Base-by-base conservation (phyloP, 1,140 invertebrate species). In the Drosophila arawakana region DNA sequence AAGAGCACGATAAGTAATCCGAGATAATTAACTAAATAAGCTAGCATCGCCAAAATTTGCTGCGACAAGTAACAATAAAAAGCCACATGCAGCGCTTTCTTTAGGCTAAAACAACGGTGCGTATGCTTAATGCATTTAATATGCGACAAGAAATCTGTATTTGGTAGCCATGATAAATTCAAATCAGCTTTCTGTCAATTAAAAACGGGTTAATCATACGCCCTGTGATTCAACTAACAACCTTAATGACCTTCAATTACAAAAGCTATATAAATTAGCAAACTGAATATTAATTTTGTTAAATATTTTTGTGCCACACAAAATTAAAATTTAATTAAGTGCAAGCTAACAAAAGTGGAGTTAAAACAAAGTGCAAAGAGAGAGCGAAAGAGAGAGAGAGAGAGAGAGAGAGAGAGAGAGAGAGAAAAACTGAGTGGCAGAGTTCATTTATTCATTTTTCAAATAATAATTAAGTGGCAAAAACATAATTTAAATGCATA, bases 21-120 rank as follows among this genome's bases (percentile, higher is more conserved):
- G 73, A 81, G 80, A 86, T 88, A 86, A 86, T 86, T 86, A 86
- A 88, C 83, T 83, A 80, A 86, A 86, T 83, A 88, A 86, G 83
- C 83, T 74, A 80, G 83, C 83, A 80, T 77, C 76, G 80, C 73
- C 83, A 88, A 86, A 30, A 86, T 86, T 88, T 88, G 83, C 81
- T 71, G 76, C 77, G 62, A 78, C 77, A 83, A 68, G 71, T 34
- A 44, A 69, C 66, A 68, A 61, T 54, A 60, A 52, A 39, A 44
- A 59, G 37, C 52, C 39, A 41, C 66, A 57, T 58, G 73, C 60
- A 44, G 67, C 59, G 67, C 52, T 58, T 41, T 63, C n/a, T 13
- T 60, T 15, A 11, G 70, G 13, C 46, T 25, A 6, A 6, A 11
- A 3, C 54, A 41, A 44, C 30, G 21, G 7, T 67, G 70, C 70